Evolutionary conservation across 1,140 invertebrate genomes (phyloP), one percentile per base, ranked within the genome.

Genomic region (Physella acuta): DNA sequence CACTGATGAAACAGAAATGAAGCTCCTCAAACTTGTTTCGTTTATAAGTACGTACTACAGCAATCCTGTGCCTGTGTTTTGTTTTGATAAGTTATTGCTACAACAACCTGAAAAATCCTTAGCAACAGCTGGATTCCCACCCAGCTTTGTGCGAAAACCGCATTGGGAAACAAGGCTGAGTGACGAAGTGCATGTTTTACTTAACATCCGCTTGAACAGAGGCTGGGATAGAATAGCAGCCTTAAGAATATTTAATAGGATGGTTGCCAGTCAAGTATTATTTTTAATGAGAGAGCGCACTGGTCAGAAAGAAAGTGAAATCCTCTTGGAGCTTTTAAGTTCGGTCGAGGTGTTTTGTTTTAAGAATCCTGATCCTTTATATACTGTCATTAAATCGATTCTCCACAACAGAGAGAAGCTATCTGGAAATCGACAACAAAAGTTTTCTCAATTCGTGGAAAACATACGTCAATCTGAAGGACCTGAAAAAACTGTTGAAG

Each of bases 41-140:
- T 68, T 77, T 3, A 33, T 77, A 39, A 77, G 75, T 68, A 59
- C 67, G 24, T 77, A 63, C 69, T 74, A 77, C 62, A 74, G 71
- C 39, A 62, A 62, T 31, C 34, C 52, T 28, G 44, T 77, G 26
- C 71, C 66, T 17, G 66, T 73, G 17, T 58, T 63, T 39, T 73
- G 69, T 33, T 74, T 77, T 59, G 72, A 77, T 65, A 30, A 60
- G 24, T 11, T 37, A 11, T 36, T 17, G 28, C 31, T 20, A 17
- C 44, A 52, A 26, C 26, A 36, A 17, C 31, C 16, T 14, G 55
- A 55, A 53, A 55, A 36, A n/a, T n/a, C n/a, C n/a, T n/a, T n/a
- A n/a, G n/a, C n/a, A n/a, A n/a, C n/a, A n/a, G n/a, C n/a, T n/a
- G n/a, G n/a, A n/a, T n/a, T n/a, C n/a, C n/a, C n/a, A n/a, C n/a